A percentile compares a stretch with the other conserved stretches of the same genome.
These are phyloP conservation scores for Sebastes taczanowskii DNA, from an alignment of 2,797 vertebrate species.

Conservation along the genomic window DNA sequence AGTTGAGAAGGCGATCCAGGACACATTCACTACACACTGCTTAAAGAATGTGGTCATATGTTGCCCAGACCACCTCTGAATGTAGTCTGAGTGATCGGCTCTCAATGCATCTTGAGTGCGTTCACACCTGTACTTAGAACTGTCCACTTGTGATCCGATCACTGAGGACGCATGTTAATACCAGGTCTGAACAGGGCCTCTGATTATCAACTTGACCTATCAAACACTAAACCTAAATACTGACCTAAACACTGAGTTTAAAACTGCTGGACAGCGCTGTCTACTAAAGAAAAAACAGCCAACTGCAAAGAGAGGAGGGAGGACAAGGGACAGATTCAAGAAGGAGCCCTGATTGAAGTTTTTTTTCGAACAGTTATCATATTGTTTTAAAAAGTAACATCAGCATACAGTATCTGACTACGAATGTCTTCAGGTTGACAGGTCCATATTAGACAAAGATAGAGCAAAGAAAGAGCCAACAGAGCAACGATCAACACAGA, in stretches of 20 bases:
- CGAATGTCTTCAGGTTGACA: conserved; percentile 48
- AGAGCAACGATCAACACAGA: conserved; percentile 35
- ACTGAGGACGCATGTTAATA: too few species aligned
- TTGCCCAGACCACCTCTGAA: too few species aligned
- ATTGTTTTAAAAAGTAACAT: background rate
- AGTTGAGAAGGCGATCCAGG: too few species aligned
- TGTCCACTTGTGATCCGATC: too few species aligned
- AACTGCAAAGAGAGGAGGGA: background rate
- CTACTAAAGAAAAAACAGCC: background rate
- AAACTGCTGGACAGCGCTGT: background rate
- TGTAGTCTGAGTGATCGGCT: fast-evolving
- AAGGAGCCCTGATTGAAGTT: background rate
- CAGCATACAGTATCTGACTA: background rate
- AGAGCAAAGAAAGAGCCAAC: conserved; percentile 51
- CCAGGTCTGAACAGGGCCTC: too few species aligned
- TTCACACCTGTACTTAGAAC: too few species aligned
- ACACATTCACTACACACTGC: too few species aligned
- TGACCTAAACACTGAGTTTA: background rate
- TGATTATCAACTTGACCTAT: background rate
- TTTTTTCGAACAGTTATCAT: background rate
- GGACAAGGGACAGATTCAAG: background rate
- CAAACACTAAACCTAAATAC: background rate
- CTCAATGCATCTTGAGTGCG: too few species aligned
- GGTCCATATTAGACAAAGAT: conserved; percentile 60
- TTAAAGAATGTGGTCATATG: too few species aligned